phyloP scores from a whole-genome alignment of 2,113 vertebrate species.

The Laticauda laticaudata region DNA sequence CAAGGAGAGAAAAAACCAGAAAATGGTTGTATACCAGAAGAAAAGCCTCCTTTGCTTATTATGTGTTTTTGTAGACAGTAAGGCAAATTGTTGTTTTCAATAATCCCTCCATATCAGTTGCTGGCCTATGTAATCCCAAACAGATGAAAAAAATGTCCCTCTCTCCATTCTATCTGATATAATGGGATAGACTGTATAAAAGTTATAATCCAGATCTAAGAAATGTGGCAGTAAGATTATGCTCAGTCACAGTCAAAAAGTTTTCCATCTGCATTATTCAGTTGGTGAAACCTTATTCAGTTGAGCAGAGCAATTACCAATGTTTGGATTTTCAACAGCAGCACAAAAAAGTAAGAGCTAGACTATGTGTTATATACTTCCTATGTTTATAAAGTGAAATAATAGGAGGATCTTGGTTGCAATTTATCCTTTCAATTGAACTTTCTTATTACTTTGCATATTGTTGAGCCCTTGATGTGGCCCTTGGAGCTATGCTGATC shows the following conservation, averaged over 20 bases:
- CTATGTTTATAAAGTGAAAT: not conserved
- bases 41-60: not conserved
- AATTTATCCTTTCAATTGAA: not conserved
- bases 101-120: not conserved
- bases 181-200: not conserved
- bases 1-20: too few relatives aligned
- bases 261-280: not conserved
- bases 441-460: not conserved
- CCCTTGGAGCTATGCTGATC: not conserved
- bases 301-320: not conserved
- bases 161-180: not conserved
- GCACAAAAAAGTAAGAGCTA: not conserved
- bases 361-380: not conserved
- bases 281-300: not conserved
- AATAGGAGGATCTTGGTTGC: not conserved
- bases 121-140: not conserved
- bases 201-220: not conserved
- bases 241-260: not conserved
- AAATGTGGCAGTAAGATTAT: not conserved
- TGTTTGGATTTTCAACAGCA: not conserved
- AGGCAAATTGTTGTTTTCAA: not conserved
- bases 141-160: not conserved
- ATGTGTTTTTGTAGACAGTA: not conserved
- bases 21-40: not conserved
- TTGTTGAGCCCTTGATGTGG: not conserved